Base-by-base conservation (phyloP, 2,888 invertebrate genomes). In the Nineta flava region DNA sequence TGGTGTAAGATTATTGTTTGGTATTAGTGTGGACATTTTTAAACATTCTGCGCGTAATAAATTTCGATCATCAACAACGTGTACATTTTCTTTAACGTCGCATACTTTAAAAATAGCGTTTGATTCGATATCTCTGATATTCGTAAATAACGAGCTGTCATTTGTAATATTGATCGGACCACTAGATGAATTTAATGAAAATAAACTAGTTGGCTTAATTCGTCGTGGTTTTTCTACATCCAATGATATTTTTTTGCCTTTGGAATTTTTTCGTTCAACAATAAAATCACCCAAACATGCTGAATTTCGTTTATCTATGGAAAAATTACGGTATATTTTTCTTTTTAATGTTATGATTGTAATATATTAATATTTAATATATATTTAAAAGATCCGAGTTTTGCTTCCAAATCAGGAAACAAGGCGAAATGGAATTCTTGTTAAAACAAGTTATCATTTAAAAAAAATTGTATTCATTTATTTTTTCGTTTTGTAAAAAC, bases 11-110 rank as follows among this genome's bases (percentile, higher is more conserved):
- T 61, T 54, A 68, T 70, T 0, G 68, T 67, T 53, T 66, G 64
- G 0, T 70, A 68, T 0, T 12, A 62, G 59, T 0, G 53, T 40
- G 0, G 58, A 48, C 1, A 59, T 17, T 53, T 65, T 70, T 1
- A 63, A 62, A 0, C 69, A 60, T 55, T 73, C 72, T 31, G 68
- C 67, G 50, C 70, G 70, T 6, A 73, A 54, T 6, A 72, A 65
- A 50, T 61, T 68, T 1, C 72, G 58, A 58, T 73, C 73, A 0
- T 60, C 62, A 46, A 70, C 69, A 26, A 60, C 66, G 9, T 61
- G 64, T 0, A 65, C 53, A 0, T 62, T 56, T 53, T 70, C 68
- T 49, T 65, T 67, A 31, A 66, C 52, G 35, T 61, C 65, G 31
- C 66, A 65, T 2, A 61, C 62, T 56, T 66, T 68, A 44, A 72